Percentiles rank a stretch among this genome's conserved stretches.
phyloP scores from a whole-genome alignment of 2,797 vertebrate species.

The Macropus fuliginosus region DNA sequence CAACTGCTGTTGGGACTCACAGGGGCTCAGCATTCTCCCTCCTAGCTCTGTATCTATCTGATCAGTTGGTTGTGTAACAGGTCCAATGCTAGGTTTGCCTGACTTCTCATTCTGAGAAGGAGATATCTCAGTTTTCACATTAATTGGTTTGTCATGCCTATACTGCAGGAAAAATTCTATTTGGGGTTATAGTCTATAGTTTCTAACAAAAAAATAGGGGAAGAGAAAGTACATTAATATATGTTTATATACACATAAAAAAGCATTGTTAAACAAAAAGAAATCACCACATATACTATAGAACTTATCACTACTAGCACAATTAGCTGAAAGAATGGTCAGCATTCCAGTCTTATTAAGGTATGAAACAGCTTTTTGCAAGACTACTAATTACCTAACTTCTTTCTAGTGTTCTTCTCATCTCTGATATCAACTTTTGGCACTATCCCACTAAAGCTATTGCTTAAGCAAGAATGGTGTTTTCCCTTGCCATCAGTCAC shows the following conservation, averaged over 20 bases:
- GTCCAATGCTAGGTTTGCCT: neutral
- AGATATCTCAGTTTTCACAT: neutral
- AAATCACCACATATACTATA: neutral
- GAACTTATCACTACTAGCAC: neutral
- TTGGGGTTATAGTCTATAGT: neutral
- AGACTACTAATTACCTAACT: neutral
- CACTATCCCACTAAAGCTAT: neutral
- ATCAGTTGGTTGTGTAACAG: neutral
- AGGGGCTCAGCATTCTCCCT: neutral
- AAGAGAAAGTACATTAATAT: neutral
- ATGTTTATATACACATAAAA: neutral
- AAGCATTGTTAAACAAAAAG: neutral
- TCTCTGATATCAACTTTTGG: neutral
- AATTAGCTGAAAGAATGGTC: neutral
- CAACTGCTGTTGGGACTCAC: neutral
- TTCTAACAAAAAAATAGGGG: neutral
- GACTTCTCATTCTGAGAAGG: neutral
- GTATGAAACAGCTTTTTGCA: neutral
- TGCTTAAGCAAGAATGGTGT: neutral
- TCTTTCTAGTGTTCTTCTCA: neutral
- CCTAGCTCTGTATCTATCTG: neutral
- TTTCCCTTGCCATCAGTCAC: neutral
- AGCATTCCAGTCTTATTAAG: neutral
- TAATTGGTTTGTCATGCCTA: neutral
- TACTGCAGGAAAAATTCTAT: neutral